Evolutionary conservation across 2,113 vertebrate genomes (phyloP), one percentile per base, ranked within the genome.

Genomic region (Halcyon malimbica): DNA sequence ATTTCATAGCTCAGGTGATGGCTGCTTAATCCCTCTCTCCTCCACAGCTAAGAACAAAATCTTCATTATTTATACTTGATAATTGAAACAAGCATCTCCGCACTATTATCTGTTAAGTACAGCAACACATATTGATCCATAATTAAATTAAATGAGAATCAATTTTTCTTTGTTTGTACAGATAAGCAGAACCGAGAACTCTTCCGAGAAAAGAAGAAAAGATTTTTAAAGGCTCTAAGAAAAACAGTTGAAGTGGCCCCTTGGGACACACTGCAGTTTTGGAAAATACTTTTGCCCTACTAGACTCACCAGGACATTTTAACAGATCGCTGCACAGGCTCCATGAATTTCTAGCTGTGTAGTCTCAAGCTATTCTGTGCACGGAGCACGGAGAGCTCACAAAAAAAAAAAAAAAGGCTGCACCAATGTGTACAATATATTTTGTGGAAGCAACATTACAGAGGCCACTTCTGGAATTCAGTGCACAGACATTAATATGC

Each of bases 1-100:
- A 65, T 62, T 92, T 94, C 78, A 93, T 51, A 83, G 84, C 37
- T 93, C 41, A 93, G 69, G 88, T 90, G 77, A 60, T 46, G 77
- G 64, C 39, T 96, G 18, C 70, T 57, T 86, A 91, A 59, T 70
- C 78, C 90, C 71, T 80, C 46, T 75, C 28, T 94, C 73, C 44
- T 89, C 60, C 29, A 70, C 6, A 25, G 42, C 53, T 57, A 74
- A 80, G 16, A 81, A 50, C 33, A 89, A 92, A 88, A 39, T 56
- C 33, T 53, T 84, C 56, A 42, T 87, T 76, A 75, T 63, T 60
- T 71, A 87, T 2, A 41, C 68, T 62, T 95, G 78, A 76, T 80
- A 83, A 88, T 11, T 91, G 82, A 89, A 89, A 83, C 28, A 53
- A n/a, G 39, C 16, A 87, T 63, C 68, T 90, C 54, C 53, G 57